Percentiles rank a stretch among this genome's conserved stretches.
Evolutionary conservation across 2,113 vertebrate genomes (phyloP).

Genomic region (Macrotis lagotis): DNA sequence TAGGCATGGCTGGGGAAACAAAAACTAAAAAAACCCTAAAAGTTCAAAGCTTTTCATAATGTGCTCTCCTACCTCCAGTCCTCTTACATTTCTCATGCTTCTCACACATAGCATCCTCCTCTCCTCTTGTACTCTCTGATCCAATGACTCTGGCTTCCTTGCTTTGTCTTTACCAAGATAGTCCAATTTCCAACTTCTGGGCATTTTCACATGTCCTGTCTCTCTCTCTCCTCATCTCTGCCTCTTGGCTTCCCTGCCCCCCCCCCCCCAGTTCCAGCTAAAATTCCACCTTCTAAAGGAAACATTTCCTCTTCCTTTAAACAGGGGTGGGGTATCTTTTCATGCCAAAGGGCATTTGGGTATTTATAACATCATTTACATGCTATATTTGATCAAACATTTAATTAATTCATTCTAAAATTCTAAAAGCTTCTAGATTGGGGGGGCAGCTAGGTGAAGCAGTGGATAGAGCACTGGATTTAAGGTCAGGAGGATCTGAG

Average conservation of each 20-base stretch:
- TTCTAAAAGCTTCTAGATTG: too few relatives aligned
- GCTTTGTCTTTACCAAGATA: background rate
- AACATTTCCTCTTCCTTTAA: background rate
- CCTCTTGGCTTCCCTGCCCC: background rate
- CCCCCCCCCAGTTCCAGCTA: background rate
- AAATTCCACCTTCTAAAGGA: background rate
- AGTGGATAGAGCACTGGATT: too few relatives aligned
- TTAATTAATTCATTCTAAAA: too few relatives aligned
- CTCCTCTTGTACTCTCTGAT: background rate
- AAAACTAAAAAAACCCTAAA: background rate
- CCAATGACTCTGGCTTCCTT: background rate
- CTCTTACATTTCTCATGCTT: background rate
- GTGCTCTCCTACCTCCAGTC: background rate
- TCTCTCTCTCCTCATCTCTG: background rate
- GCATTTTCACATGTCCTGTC: background rate
- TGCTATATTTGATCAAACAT: too few relatives aligned
- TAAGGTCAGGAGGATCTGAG: too few relatives aligned
- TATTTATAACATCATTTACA: too few relatives aligned
- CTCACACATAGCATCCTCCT: background rate
- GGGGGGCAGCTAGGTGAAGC: too few relatives aligned
- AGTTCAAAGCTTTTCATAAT: background rate
- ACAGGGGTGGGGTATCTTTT: too few relatives aligned
- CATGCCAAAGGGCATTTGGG: too few relatives aligned
- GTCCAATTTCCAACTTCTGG: background rate
- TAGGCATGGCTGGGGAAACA: background rate